A percentile compares a stretch with the other conserved stretches of the same genome.
Conservation (phyloP, 2,113 vertebrate genomes). For the Argyrosomus japonicus region DNA sequence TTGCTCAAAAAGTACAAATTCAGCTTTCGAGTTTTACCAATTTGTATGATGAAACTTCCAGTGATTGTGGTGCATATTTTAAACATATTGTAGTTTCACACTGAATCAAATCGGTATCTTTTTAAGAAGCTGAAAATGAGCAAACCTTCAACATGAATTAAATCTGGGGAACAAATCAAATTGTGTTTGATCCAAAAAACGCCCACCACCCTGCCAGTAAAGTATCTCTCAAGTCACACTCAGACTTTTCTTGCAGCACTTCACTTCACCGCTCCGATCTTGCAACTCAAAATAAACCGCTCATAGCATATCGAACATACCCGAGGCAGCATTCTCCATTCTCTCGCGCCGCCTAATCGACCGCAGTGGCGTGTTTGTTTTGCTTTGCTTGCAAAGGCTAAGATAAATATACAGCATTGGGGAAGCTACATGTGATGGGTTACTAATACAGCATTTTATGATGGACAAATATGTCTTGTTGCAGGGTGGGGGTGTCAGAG, state of each 20-base stretch:
- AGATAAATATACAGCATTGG: constrained; percentile 62
- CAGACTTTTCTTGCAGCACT: constrained; percentile 1
- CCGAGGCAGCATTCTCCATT: constrained; percentile 44
- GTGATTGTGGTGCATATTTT: not conserved
- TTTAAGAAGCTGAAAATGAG: not conserved
- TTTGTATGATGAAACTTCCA: not conserved
- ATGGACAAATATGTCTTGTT: constrained; percentile 69
- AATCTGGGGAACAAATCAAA: not conserved
- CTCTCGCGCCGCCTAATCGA: constrained; percentile 31
- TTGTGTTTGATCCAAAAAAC: not conserved
- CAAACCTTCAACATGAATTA: not conserved
- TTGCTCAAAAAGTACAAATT: not conserved
- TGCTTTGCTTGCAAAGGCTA: constrained; percentile 51
- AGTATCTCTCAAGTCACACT: constrained; percentile 25
- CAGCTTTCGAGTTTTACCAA: not conserved
- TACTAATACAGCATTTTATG: constrained; percentile 71
- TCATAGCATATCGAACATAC: constrained; percentile 62
- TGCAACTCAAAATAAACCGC: constrained; percentile 66
- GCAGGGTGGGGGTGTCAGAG: constrained; percentile 39
- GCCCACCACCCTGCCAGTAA: not conserved
- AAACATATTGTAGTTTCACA: not conserved
- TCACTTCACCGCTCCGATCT: constrained; percentile 18
- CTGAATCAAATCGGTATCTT: not conserved
- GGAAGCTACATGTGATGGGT: constrained; percentile 66
- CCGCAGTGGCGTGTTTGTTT: constrained; percentile 72